Conservation (phyloP, 2,797 vertebrate species). For the Momotus momota region DNA sequence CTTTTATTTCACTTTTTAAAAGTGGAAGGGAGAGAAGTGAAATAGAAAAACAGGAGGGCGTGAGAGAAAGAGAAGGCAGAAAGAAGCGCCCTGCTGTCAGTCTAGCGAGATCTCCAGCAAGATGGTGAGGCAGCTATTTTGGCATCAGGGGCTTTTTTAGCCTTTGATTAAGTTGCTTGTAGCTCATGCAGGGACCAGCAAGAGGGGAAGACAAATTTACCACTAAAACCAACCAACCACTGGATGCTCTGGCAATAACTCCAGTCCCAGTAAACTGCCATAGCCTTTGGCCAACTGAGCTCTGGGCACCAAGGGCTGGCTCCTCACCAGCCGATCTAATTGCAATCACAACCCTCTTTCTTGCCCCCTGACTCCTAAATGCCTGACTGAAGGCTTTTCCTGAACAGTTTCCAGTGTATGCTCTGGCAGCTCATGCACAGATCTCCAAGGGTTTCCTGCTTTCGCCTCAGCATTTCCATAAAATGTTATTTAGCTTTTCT, state of each 20-base stretch:
- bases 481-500: not conserved
- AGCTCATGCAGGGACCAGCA: not conserved
- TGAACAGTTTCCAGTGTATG: not conserved
- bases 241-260: not conserved
- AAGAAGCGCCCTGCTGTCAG: not conserved
- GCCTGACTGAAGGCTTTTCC: not conserved
- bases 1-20: not conserved
- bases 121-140: not conserved
- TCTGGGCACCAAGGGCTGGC: not conserved
- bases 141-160: not conserved
- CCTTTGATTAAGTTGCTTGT: slow-evolving; percentile 7
- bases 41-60: not conserved
- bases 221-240: not conserved
- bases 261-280: not conserved
- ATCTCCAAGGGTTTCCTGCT: not conserved
- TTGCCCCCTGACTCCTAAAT: not conserved
- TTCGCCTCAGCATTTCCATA: slow-evolving; percentile 1
- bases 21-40: not conserved
- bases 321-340: slow-evolving; percentile 21
- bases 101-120: not conserved
- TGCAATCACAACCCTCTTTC: slow-evolving; percentile 2
- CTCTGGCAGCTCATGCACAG: not conserved
- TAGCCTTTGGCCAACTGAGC: slow-evolving; percentile 7
- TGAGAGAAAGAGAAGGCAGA: not conserved
- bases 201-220: not conserved